Base-by-base conservation (phyloP, 2,797 vertebrate genomes). In the Acanthornis magna region DNA sequence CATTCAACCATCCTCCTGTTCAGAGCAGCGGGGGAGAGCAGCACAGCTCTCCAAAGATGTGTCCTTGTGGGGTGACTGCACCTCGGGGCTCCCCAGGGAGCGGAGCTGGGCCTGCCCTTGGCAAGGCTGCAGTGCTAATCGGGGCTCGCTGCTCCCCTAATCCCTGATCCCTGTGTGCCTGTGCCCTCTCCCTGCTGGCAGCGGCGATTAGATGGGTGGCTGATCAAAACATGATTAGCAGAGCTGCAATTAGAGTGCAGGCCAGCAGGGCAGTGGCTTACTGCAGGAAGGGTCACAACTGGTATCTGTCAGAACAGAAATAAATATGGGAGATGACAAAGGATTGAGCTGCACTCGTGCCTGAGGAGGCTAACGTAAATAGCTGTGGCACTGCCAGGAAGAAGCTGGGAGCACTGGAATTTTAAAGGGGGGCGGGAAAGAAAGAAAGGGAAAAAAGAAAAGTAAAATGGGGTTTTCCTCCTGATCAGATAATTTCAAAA, bases 171-270 rank as follows among this genome's bases (percentile, higher is more conserved):
- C 38, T 4, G 2, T 67, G 87, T 55, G 73, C 3, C 13, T 66
- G 90, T 38, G 65, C 85, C 82, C 63, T 7, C 68, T 77, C 58
- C 67, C 38, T 19, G 30, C 53, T 4, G 9, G 17, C 51, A 6
- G 19, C 32, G 79, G 79, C 4, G 66, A 85, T 90, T 70, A 76
- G 72, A 48, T 32, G 84, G 77, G 71, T 16, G 93, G 68, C 20
- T 20, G 80, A 82, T 67, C 94, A 63, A 71, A 96, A 93, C 67
- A 2, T 57, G 88, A 96, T 96, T 91, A 95, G 96, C 89, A 68
- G 62, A 94, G 74, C 89, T 82, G 95, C 95, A 93, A 85, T 95
- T 91, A 94, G 80, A 87, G 60, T 3, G 48, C 15, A 87, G 95
- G 91, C 71, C 91, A 51, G 88, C 25, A 91, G 95, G 89, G 91